Conservation (phyloP, 92 coral and sea anemone species). For the Epizoanthus rinbou region DNA sequence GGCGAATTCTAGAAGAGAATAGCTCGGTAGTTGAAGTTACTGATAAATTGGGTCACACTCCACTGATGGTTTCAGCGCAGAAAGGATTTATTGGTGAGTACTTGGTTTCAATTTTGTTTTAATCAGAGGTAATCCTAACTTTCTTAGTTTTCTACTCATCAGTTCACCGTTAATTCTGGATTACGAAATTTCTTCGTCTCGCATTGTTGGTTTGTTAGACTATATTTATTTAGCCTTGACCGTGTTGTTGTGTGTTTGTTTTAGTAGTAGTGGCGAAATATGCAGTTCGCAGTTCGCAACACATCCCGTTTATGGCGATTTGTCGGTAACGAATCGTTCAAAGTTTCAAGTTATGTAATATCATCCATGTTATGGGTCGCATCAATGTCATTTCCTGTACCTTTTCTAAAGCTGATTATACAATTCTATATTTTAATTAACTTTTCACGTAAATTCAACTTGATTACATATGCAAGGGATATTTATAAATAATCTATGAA, state of each 20-base stretch:
- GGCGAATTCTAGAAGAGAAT: conserved; percentile 75
- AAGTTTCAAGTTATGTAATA: not conserved
- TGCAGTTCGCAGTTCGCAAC: too few relatives aligned
- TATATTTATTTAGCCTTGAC: conserved; percentile 1
- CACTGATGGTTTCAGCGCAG: conserved; percentile 89
- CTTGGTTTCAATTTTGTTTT: not conserved
- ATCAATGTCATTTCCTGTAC: not conserved
- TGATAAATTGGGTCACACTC: conserved; percentile 91
- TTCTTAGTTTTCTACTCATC: too few relatives aligned
- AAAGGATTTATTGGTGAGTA: conserved; percentile 76
- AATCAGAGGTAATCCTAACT: not conserved
- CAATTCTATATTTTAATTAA: too few relatives aligned
- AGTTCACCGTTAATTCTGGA: not conserved
- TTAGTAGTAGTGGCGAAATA: not conserved
- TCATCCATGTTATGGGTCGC: not conserved
- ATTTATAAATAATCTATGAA: too few relatives aligned
- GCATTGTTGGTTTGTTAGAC: not conserved
- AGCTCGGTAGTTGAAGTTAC: conserved; percentile 90
- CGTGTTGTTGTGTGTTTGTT: not conserved
- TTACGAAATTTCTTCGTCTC: not conserved
- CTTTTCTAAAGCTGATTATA: not conserved
- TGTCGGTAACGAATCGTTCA: too few relatives aligned
- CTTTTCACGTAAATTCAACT: too few relatives aligned
- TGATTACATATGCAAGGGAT: too few relatives aligned
- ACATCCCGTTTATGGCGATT: too few relatives aligned